Evolutionary conservation across 2,888 invertebrate species (phyloP).

Genomic region (Leptinotarsa tumamoca): DNA sequence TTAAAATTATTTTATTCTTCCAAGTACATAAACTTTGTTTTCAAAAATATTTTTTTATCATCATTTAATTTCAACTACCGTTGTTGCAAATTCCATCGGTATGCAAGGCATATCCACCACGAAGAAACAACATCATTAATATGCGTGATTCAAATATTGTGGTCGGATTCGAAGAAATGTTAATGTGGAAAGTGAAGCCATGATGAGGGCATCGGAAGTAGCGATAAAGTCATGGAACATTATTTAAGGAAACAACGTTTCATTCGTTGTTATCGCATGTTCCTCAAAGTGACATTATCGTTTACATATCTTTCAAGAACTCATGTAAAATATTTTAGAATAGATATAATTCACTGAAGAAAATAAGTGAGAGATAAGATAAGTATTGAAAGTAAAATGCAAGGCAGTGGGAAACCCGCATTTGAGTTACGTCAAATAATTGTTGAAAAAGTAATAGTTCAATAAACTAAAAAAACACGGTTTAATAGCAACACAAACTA

Average conservation of each 20-base stretch:
- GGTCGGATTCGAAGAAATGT: neutral
- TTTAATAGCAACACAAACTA: no score
- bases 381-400: neutral
- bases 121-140: neutral
- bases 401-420: no score
- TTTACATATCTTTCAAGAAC: neutral
- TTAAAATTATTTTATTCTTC: no score
- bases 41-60: no score
- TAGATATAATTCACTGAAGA: neutral
- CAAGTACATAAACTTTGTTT: no score
- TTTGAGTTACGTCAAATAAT: no score
- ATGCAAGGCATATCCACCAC: neutral
- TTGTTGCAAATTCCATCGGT: neutral
- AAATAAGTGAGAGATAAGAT: neutral
- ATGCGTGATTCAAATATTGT: neutral
- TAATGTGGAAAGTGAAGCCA: neutral
- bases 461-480: no score
- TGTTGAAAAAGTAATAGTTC: no score
- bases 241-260: neutral
- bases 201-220: neutral
- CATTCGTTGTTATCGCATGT: neutral
- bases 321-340: neutral
- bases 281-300: constrained; percentile 5
- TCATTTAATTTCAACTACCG: no score
- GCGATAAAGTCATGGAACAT: constrained; percentile 5